phyloP scores from a whole-genome alignment of 2,797 vertebrate genomes.

The Typhlichthys subterraneus region DNA sequence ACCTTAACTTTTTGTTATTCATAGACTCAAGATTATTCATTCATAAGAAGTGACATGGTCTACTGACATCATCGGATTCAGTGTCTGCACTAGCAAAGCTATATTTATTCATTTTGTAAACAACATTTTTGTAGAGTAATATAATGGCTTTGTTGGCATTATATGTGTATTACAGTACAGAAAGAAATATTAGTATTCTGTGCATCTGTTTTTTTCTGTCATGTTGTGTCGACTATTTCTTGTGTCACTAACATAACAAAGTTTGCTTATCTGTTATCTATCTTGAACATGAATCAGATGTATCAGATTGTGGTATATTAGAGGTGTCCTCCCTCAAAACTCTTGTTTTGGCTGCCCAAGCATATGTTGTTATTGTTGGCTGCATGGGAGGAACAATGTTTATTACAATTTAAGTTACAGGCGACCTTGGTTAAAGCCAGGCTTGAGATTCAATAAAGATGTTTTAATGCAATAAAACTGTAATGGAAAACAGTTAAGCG shows the following conservation, averaged over 20 bases:
- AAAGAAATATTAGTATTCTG: too few species aligned
- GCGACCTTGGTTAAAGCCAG: conserved; percentile 33
- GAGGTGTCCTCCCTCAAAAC: conserved; percentile 35
- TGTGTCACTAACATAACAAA: conserved; percentile 21
- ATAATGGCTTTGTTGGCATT: too few species aligned
- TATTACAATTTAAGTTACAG: conserved; percentile 53
- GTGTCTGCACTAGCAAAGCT: conserved; percentile 41
- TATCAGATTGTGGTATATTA: conserved; percentile 31
- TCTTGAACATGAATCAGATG: conserved; percentile 46
- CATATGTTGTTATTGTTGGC: conserved; percentile 66
- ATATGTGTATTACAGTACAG: too few species aligned
- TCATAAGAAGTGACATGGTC: conserved; percentile 59
- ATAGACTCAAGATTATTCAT: conserved; percentile 74
- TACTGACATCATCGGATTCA: conserved; percentile 55
- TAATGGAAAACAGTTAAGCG: conserved; percentile 51
- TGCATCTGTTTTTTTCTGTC: conserved; percentile 34
- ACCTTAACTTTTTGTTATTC: conserved; percentile 65
- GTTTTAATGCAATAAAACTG: conserved; percentile 58
- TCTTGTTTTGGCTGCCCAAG: conserved; percentile 42
- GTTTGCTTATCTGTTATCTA: conserved; percentile 34
- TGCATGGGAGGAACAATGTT: conserved; percentile 54
- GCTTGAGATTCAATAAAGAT: conserved; percentile 58
- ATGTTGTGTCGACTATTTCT: conserved; percentile 49
- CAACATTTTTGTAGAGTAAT: too few species aligned
- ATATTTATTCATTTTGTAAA: background rate